Percentiles rank a stretch among this genome's conserved stretches.
Evolutionary conservation across 2,113 vertebrate genomes (phyloP).

Genomic region (Loxodonta africana): DNA sequence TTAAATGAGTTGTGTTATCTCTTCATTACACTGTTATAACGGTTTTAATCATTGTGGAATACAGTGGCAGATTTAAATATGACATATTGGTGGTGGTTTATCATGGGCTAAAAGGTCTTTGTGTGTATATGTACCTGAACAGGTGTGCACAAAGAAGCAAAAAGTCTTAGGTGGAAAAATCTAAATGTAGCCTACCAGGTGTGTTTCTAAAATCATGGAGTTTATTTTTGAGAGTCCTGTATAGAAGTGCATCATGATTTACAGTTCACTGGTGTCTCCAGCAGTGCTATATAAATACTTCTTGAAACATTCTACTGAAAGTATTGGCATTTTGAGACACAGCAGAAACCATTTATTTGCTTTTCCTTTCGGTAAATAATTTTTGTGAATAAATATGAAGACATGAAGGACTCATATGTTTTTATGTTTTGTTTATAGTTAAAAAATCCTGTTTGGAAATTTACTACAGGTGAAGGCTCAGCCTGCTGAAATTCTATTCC

Average conservation of each 20-base stretch:
- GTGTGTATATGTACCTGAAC: background rate
- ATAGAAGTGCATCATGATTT: background rate
- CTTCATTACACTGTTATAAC: background rate
- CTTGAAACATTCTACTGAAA: conserved; percentile 43
- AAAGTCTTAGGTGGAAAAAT: background rate
- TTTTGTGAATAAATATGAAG: conserved; percentile 55
- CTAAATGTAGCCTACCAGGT: background rate
- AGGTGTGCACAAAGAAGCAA: background rate
- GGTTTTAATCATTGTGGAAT: background rate
- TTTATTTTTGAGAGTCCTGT: conserved; percentile 34
- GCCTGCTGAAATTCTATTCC: background rate
- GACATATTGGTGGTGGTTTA: background rate
- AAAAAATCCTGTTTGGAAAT: background rate
- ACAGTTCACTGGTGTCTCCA: background rate
- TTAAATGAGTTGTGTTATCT: background rate
- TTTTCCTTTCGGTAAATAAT: background rate
- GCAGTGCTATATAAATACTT: background rate
- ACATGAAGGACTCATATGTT: background rate
- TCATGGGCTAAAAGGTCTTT: background rate
- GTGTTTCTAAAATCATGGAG: background rate
- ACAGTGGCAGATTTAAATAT: background rate
- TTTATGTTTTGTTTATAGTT: conserved; percentile 47
- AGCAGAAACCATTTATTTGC: conserved; percentile 21
- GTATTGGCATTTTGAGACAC: conserved; percentile 32
- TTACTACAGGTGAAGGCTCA: background rate